A percentile compares a stretch with the other conserved stretches of the same genome.
phyloP scores from a whole-genome alignment of 2,113 vertebrate species.

The Xiphophorus couchianus region DNA sequence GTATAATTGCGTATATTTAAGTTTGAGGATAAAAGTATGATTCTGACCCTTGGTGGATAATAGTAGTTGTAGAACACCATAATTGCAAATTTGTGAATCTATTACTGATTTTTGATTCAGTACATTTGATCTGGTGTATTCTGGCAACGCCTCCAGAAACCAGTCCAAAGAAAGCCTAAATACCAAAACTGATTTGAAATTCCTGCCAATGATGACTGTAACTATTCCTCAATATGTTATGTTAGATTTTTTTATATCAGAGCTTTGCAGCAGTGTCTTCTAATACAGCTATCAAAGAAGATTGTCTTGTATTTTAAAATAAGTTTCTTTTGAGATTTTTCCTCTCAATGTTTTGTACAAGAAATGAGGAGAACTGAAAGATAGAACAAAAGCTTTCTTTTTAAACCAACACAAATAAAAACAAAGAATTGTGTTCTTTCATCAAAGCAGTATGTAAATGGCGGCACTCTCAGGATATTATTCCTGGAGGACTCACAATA shows the following conservation, averaged over 20 bases:
- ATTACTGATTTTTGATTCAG: too few species aligned
- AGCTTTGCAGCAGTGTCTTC: not conserved
- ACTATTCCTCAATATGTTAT: not conserved
- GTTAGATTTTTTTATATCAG: not conserved
- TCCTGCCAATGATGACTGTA: not conserved
- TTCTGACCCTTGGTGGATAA: too few species aligned
- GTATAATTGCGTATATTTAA: too few species aligned
- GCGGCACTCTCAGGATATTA: constrained; percentile 52
- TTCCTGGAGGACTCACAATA: constrained; percentile 60
- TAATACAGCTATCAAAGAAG: not conserved
- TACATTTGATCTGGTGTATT: too few species aligned
- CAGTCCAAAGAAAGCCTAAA: too few species aligned
- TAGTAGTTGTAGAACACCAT: too few species aligned
- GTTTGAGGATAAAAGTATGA: too few species aligned
- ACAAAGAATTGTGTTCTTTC: constrained; percentile 58
- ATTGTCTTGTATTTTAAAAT: not conserved
- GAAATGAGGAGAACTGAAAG: not conserved
- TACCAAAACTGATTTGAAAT: not conserved
- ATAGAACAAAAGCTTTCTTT: constrained; percentile 19
- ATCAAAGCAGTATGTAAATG: constrained; percentile 76
- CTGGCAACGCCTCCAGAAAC: too few species aligned
- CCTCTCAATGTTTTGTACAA: not conserved
- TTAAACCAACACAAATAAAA: constrained; percentile 58
- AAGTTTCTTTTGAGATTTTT: not conserved
- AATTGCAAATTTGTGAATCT: too few species aligned